These are phyloP conservation scores for Rhizomys pruinosus DNA, from an alignment of 2,113 vertebrate genomes.

Conservation along the genomic window DNA sequence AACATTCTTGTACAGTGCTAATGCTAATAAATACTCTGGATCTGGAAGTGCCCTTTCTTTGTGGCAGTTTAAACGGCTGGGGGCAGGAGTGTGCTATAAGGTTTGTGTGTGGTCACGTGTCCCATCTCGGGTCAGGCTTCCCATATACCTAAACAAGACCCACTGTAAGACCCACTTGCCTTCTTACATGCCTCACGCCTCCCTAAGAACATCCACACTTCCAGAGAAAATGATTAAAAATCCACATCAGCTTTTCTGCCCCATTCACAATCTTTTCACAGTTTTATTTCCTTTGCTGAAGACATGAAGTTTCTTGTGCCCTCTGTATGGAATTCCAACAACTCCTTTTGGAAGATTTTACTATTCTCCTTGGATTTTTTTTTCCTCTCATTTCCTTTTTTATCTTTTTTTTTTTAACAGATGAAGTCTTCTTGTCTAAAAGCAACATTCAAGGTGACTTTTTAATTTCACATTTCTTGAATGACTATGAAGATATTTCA, in stretches of 20 bases:
- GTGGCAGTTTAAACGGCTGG: background rate
- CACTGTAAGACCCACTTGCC: background rate
- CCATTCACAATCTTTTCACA: constrained; percentile 29
- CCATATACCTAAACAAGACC: background rate
- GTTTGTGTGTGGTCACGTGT: background rate
- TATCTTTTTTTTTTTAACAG: constrained; percentile 30
- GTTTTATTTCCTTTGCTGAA: constrained; percentile 46
- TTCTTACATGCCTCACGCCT: background rate
- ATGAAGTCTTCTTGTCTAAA: constrained; percentile 59
- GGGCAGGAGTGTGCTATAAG: background rate
- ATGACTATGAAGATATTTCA: constrained; percentile 46
- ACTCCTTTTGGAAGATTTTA: background rate
- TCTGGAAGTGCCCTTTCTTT: constrained; percentile 39
- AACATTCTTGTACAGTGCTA: constrained; percentile 11
- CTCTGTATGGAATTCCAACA: constrained; percentile 44
- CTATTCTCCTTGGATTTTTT: constrained; percentile 58
- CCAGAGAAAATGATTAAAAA: constrained; percentile 52
- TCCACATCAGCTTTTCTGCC: background rate
- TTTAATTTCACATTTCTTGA: constrained; percentile 61
- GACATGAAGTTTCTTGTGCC: background rate
- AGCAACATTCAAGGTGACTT: constrained; percentile 62
- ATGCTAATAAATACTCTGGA: constrained; percentile 29
- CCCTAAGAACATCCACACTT: background rate
- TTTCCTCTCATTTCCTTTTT: constrained; percentile 1
- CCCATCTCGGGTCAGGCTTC: background rate